Evolutionary conservation across 2,888 invertebrate genomes (phyloP).

Genomic region (Nesidiocoris tenuis): DNA sequence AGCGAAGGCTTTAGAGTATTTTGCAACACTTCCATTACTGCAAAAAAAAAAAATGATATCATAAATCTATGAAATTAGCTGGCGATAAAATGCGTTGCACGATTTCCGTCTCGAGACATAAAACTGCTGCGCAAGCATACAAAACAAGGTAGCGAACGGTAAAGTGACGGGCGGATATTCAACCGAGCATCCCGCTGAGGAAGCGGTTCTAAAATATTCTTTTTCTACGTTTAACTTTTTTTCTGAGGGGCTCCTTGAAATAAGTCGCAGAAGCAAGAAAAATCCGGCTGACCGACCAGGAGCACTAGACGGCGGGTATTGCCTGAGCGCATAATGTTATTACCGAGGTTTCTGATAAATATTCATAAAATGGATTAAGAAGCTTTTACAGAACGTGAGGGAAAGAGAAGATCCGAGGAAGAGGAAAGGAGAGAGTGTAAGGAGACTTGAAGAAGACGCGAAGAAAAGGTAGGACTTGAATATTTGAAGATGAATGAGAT

Average conservation of each 20-base stretch:
- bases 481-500: slow-evolving; percentile 29
- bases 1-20: too few relatives aligned
- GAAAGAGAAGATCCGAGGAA: neutral
- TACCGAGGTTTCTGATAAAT: slow-evolving; percentile 34
- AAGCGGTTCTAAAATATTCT: neutral
- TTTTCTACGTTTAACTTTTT: too few relatives aligned
- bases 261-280: slow-evolving; percentile 2
- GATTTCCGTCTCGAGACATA: too few relatives aligned
- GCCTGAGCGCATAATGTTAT: slow-evolving; percentile 35
- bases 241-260: neutral
- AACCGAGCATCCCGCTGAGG: neutral
- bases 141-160: too few relatives aligned
- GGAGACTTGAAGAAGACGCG: slow-evolving; percentile 17
- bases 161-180: too few relatives aligned
- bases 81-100: too few relatives aligned
- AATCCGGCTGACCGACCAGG: slow-evolving; percentile 27
- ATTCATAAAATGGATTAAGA: slow-evolving; percentile 35
- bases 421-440: neutral
- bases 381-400: neutral
- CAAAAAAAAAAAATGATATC: too few relatives aligned
- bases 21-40: too few relatives aligned
- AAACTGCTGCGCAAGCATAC: too few relatives aligned
- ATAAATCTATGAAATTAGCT: too few relatives aligned
- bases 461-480: slow-evolving; percentile 7
- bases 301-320: neutral